Base-by-base conservation (phyloP, 2,113 vertebrate species). In the Emydura subglobosa region DNA sequence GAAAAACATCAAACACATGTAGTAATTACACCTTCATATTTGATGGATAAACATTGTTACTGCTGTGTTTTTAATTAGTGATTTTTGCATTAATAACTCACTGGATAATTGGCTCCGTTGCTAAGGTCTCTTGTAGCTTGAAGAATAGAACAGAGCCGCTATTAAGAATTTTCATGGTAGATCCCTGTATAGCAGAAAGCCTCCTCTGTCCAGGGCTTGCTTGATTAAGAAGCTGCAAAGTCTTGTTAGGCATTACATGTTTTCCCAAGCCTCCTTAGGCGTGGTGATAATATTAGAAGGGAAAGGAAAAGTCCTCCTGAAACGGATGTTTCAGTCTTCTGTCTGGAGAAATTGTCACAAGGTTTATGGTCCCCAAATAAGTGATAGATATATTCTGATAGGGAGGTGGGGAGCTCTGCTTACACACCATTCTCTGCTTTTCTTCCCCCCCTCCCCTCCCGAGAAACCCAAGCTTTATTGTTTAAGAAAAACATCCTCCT, bases 21-120 rank as follows among this genome's bases (percentile, higher is more conserved):
- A 87, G 42, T 93, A 93, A 83, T 93, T 83, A 34, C 2, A n/a
- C 39, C 10, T 86, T 95, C 47, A 10, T 89, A 50, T 92, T 93
- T 92, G 92, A 0, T 85, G 42, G 87, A 53, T 65, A 89, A 94
- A 86, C 79, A 4, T 19, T 59, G 34, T 74, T 79, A 65, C 42
- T 84, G 27, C 13, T 88, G 42, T 55, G 51, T 91, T 97, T 92
- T 92, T 76, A 85, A 84, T 72, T 89, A 88, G 10, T 76, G 3
- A 27, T 91, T 96, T 93, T 97, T 95, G 82, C 9, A 27, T 90
- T 85, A 50, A 89, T 91, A 95, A 72, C 8, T 89, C 83, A 80
- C 22, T 86, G 65, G 80, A 21, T 95, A 96, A 86, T 92, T 83
- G 8, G 25, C 79, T 88, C 31, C 95, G 79, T 93, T 92, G 50